Conservation (phyloP, 2,113 vertebrate genomes). For the Oncorhynchus keta region DNA sequence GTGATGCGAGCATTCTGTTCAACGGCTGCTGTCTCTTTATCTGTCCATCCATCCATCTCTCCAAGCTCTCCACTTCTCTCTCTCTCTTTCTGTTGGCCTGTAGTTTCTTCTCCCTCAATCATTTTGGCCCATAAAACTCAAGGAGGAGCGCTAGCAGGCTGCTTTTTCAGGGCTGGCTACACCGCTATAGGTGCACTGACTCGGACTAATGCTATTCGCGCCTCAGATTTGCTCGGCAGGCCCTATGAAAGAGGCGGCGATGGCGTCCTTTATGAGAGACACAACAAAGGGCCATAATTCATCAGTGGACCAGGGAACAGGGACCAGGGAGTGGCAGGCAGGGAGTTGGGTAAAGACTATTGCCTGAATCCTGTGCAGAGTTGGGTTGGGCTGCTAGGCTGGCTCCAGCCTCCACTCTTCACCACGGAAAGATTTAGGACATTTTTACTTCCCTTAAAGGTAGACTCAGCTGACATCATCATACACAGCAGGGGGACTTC, state of each 20-base stretch:
- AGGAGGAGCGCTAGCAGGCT: slow-evolving; percentile 60
- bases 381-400: background rate
- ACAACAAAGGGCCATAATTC: slow-evolving; percentile 69
- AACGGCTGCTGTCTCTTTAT: slow-evolving; percentile 63
- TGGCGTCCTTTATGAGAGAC: slow-evolving; percentile 55
- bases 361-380: background rate
- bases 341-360: background rate
- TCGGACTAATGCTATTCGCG: slow-evolving; percentile 73
- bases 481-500: no score
- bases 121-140: slow-evolving; percentile 68
- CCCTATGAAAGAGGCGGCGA: slow-evolving; percentile 57
- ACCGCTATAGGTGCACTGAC: slow-evolving; percentile 72
- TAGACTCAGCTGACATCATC: no score
- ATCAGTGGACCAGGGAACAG: slow-evolving; percentile 46
- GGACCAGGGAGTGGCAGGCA: slow-evolving; percentile 10
- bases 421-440: background rate
- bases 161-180: slow-evolving; percentile 72
- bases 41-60: slow-evolving; percentile 23
- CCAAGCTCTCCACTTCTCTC: background rate
- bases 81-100: slow-evolving; percentile 24
- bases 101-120: slow-evolving; percentile 65
- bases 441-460: background rate
- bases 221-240: slow-evolving; percentile 65
- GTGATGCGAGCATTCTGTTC: slow-evolving; percentile 59
- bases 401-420: background rate